Base-by-base conservation (phyloP, 1,140 invertebrate species). In the Trichogramma pretiosum region DNA sequence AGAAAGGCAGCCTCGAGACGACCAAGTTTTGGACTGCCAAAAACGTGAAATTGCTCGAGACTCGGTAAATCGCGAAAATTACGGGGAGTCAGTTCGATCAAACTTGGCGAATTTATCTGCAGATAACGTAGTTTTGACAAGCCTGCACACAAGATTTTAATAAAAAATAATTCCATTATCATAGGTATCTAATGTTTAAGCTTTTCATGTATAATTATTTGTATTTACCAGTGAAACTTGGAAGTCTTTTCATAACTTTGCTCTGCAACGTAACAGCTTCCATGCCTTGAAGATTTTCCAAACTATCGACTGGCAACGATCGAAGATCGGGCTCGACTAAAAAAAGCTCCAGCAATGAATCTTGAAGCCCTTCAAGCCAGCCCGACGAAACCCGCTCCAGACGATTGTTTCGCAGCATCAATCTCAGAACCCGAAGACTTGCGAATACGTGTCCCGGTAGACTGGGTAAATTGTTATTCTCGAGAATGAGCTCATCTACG, bases 401-500 rank as follows among this genome's bases (percentile, higher is more conserved):
- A 17, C 82, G 80, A 67, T 92, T 93, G 57, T 89, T 82, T 3
- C 87, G 73, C 38, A 92, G 58, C 84, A 90, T 89, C 13, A 90
- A 60, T 26, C 87, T 73, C n/a, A 85, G 64, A 13, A 89, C 81
- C 58, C 81, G 79, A 16, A 89, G 62, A 52, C 79, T 78, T 33
- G 82, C 77, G 61, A 90, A 89, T 16, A 83, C 77, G 53, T 81
- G 79, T 14, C 85, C 87, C 3, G 87, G 85, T 14, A 91, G 55
- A 3, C 87, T 83, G 2, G 86, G 85, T 32, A 90, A 63, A 55
- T 85, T 83, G 63, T 90, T 90, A 56, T 88, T 89, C 68, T 91
- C 88, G 49, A 91, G 72, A 36, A 91, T 89, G 33, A 91, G 58
- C 60, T 91, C 88, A 61, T 89, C 88, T 46, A 91, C 82, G 9